phyloP scores from a whole-genome alignment of 2,113 vertebrate genomes.

The Dendrocopos noguchii region DNA sequence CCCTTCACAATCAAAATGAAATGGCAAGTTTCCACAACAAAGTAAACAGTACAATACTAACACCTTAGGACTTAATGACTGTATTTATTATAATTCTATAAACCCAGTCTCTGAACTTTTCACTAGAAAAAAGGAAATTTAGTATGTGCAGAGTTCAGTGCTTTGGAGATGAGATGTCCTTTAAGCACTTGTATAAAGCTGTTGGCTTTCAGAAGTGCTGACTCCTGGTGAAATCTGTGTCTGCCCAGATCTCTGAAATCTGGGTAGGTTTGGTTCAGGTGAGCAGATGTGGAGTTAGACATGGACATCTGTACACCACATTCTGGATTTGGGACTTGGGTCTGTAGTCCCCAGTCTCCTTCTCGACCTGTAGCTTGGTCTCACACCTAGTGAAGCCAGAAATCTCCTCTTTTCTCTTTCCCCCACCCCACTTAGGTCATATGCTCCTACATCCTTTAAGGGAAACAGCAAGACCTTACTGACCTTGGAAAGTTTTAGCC shows the following conservation, averaged over 20 bases:
- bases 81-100: not conserved
- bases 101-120: not conserved
- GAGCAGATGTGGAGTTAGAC: not conserved
- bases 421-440: not conserved
- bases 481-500: not conserved
- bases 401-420: too few species aligned
- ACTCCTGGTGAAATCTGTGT: not conserved
- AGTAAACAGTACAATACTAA: not conserved
- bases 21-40: not conserved
- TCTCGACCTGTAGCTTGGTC: not conserved
- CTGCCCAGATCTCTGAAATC: not conserved
- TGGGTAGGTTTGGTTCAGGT: not conserved
- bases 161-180: not conserved
- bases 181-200: not conserved
- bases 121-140: not conserved
- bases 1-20: not conserved
- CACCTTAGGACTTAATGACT: not conserved
- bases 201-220: not conserved
- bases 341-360: not conserved
- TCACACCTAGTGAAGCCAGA: not conserved
- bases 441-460: not conserved
- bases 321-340: not conserved
- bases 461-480: not conserved
- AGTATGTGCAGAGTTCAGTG: not conserved
- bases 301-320: not conserved